Conservation (phyloP, 2,888 invertebrate species). For the Stegophylla sp. region DNA sequence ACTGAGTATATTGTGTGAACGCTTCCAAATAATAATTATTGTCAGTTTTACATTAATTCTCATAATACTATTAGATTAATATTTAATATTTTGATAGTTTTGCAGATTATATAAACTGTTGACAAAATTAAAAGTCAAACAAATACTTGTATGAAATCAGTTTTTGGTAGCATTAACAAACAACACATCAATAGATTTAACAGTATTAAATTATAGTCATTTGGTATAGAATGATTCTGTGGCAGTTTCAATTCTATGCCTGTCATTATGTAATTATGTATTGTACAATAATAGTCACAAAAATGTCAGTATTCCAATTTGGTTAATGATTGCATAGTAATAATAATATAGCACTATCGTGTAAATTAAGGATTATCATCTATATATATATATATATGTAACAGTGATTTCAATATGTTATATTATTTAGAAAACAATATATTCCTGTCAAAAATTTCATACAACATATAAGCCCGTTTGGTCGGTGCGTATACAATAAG, state of each 20-base stretch:
- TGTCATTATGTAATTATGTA: background rate
- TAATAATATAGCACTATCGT: background rate
- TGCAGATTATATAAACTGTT: too few species aligned
- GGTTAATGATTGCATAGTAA: background rate
- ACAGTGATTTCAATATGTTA: conserved; percentile 5
- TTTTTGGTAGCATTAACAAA: background rate
- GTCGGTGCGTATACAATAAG: conserved; percentile 24
- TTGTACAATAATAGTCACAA: background rate
- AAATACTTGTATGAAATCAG: background rate
- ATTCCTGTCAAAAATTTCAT: background rate
- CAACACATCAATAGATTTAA: background rate
- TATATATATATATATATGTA: background rate
- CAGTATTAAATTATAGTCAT: background rate
- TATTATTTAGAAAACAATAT: conserved; percentile 3
- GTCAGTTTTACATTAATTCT: too few species aligned
- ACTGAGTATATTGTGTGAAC: too few species aligned
- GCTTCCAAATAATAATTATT: too few species aligned
- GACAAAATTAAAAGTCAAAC: too few species aligned
- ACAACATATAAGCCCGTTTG: background rate
- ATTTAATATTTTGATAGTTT: too few species aligned
- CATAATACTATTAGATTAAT: too few species aligned
- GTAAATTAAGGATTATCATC: conserved; percentile 38
- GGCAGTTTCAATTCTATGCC: background rate
- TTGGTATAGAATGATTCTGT: background rate
- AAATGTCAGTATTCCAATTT: background rate